A percentile compares a stretch with the other conserved stretches of the same genome.
Evolutionary conservation across 2,888 invertebrate species (phyloP).

Genomic region (Argyresthia goedartella): DNA sequence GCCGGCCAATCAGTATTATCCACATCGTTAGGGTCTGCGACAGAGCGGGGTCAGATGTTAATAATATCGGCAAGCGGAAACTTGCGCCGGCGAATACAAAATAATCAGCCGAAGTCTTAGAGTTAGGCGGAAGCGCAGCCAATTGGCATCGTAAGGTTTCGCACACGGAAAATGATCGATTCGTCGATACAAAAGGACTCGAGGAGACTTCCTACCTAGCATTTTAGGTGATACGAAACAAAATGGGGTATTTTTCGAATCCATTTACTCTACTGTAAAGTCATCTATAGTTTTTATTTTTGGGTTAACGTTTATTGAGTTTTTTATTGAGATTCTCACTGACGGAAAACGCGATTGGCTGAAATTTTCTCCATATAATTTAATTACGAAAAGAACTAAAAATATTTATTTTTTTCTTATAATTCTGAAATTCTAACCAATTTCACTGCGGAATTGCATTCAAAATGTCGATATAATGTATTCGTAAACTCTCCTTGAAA

Average conservation of each 20-base stretch:
- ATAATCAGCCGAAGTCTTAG: slow-evolving; percentile 31
- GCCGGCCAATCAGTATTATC: slow-evolving; percentile 1
- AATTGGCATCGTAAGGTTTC: slow-evolving; percentile 12
- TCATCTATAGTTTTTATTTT: no score
- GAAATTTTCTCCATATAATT: no score
- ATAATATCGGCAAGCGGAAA: slow-evolving; percentile 65
- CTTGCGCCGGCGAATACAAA: slow-evolving; percentile 57
- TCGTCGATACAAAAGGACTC: background rate
- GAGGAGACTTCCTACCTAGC: background rate
- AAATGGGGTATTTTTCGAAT: background rate
- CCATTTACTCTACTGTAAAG: no score
- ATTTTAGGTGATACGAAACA: background rate
- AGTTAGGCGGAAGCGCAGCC: slow-evolving; percentile 39
- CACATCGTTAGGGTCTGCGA: background rate
- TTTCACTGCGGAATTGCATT: no score
- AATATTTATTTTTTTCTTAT: no score
- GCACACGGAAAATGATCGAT: background rate
- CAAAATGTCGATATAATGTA: no score
- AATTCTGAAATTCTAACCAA: no score
- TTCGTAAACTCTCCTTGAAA: no score
- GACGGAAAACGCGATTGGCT: no score
- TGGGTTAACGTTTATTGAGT: no score
- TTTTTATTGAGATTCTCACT: no score
- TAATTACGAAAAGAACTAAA: no score
- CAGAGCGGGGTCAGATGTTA: slow-evolving; percentile 59